Percentiles rank a stretch among this genome's conserved stretches.
phyloP scores from a whole-genome alignment of 2,797 vertebrate species.

The Dicrostonyx torquatus region DNA sequence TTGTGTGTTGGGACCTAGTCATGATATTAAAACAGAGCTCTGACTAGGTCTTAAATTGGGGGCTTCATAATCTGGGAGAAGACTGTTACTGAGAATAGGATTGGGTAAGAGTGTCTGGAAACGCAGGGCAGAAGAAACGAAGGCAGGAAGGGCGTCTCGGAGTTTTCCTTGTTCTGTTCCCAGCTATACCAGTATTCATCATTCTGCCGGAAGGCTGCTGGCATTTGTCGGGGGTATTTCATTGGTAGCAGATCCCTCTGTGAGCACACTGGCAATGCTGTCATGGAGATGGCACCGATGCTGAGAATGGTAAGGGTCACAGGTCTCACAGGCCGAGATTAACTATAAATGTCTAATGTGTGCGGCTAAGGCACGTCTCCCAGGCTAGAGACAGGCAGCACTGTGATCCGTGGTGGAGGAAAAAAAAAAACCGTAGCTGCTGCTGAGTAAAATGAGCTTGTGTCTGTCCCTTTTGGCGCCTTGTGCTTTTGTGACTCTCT shows the following conservation, averaged over 20 bases:
- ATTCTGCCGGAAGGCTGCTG: neutral
- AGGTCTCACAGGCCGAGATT: neutral
- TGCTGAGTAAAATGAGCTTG: slow-evolving; percentile 75
- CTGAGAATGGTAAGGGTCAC: slow-evolving; percentile 46
- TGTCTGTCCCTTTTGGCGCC: slow-evolving; percentile 54
- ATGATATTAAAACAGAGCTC: neutral
- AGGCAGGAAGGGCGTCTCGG: neutral
- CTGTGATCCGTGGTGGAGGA: slow-evolving; percentile 30
- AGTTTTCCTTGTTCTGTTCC: neutral
- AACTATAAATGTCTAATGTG: slow-evolving; percentile 56
- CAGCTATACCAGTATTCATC: neutral
- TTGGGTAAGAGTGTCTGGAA: neutral
- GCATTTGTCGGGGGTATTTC: neutral
- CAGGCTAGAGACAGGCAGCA: slow-evolving; percentile 49
- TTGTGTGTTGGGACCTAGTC: neutral
- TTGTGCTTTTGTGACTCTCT: slow-evolving; percentile 21
- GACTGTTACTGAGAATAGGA: neutral
- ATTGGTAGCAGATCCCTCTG: slow-evolving; percentile 6
- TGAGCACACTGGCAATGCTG: neutral
- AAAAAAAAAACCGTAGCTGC: slow-evolving; percentile 6
- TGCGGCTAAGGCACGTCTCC: neutral
- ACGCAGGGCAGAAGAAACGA: neutral
- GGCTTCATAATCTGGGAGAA: neutral
- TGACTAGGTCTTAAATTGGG: neutral
- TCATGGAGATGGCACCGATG: neutral